Evolutionary conservation across 2,113 vertebrate genomes (phyloP).

Genomic region (Ancistrus triradiatus): DNA sequence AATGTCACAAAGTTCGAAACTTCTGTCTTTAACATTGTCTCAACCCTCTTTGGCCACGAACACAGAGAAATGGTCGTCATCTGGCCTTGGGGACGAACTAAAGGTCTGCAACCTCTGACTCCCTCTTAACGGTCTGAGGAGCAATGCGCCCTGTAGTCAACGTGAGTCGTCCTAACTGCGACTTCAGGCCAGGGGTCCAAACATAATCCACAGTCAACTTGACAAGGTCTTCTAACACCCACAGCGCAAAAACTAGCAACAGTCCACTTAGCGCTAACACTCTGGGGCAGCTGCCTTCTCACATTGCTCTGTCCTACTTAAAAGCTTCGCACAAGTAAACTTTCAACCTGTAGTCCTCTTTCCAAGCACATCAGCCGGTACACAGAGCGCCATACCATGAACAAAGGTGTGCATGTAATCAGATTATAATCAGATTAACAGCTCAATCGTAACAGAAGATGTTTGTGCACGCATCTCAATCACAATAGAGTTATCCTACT

Average conservation of each 20-base stretch:
- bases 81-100: not conserved
- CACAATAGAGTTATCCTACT: no score
- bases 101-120: constrained; percentile 44
- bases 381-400: no score
- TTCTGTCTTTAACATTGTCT: no score
- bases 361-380: no score
- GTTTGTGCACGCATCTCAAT: no score
- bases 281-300: constrained; percentile 31
- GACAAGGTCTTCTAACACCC: constrained; percentile 25
- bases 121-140: constrained; percentile 54
- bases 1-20: not conserved
- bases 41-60: not conserved
- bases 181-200: constrained; percentile 46
- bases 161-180: constrained; percentile 25
- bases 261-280: constrained; percentile 6
- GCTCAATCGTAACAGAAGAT: no score
- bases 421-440: no score
- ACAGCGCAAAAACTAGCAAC: constrained; percentile 27
- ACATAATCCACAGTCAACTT: constrained; percentile 12
- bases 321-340: no score
- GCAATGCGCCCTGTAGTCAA: constrained; percentile 53
- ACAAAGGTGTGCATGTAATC: no score
- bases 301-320: no score
- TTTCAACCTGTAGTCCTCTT: no score
- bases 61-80: not conserved